phyloP scores from a whole-genome alignment of 1,140 invertebrate species.

The Pantala flavescens region DNA sequence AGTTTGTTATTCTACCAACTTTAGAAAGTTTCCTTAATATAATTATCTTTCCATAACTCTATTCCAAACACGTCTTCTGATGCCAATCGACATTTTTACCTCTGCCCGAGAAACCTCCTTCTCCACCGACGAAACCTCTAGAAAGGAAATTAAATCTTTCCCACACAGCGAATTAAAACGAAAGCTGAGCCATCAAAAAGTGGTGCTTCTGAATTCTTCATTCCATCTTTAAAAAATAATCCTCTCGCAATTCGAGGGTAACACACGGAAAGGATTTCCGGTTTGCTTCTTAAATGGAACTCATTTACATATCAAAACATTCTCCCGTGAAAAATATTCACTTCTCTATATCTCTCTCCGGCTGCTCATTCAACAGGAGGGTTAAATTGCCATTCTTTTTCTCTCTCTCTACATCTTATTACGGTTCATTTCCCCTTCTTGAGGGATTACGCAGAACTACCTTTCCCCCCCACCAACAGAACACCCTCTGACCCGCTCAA shows the following conservation, averaged over 20 bases:
- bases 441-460: not conserved
- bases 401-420: not conserved
- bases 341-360: not conserved
- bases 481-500: too few relatives aligned
- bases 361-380: not conserved
- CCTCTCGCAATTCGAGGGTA: not conserved
- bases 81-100: too few relatives aligned
- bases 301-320: not conserved
- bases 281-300: not conserved
- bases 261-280: not conserved
- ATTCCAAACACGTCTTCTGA: too few relatives aligned
- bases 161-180: not conserved
- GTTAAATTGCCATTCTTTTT: not conserved
- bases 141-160: not conserved
- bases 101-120: too few relatives aligned
- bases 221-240: not conserved
- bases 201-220: not conserved
- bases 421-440: not conserved
- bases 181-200: not conserved
- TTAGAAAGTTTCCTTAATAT: too few relatives aligned
- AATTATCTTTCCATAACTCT: too few relatives aligned
- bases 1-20: too few relatives aligned
- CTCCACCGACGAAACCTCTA: too few relatives aligned
- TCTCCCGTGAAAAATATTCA: not conserved
- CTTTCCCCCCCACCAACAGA: not conserved